Base-by-base conservation (phyloP, 2,888 invertebrate species). In the Nasonovia ribisnigri region DNA sequence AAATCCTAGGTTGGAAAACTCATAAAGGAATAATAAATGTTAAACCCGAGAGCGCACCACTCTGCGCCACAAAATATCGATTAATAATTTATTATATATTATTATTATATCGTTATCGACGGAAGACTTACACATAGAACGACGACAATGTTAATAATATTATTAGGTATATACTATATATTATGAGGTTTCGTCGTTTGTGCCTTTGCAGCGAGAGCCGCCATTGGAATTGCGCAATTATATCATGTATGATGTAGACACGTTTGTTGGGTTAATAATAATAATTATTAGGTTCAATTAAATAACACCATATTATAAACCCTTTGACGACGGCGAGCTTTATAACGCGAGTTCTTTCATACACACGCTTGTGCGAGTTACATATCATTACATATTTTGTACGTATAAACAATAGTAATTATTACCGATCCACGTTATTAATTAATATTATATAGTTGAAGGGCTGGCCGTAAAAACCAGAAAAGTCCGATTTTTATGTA, bases 141-240 rank as follows among this genome's bases (percentile, higher is more conserved):
- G 36, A 77, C 77, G 36, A 77, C 36, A 77, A 20, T 36, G 36
- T 5, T 20, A 24, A 77, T 77, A 77, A 77, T 36, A 36, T 77
- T 77, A 67, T 67, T 67, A 67, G n/a, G n/a, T 67, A 67, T 36
- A 77, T 86, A 84, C 24, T 84, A 84, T 84, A 84, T 84, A 86
- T 29, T 86, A 86, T 86, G 29, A 29, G 86, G 86, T 86, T 86
- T 86, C 46, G 29, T 29, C 29, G 86, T n/a, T n/a, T 86, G 86
- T 86, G 86, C n/a, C 77, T 77, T 77, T 77, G 36, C 77, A 77
- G 36, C 6, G 67, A 67, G n/a, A 5, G 16, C 42, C 46, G 43
- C 46, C 26, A 8, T 46, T 13, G 46, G 46, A 46, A 86, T 43
- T 16, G 13, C 46, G 46, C 86, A 48, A 43, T 86, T 48, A 13